Evolutionary conservation across 2,113 vertebrate species (phyloP), one percentile per base, ranked within the genome.

Genomic region (Vidua chalybeata): DNA sequence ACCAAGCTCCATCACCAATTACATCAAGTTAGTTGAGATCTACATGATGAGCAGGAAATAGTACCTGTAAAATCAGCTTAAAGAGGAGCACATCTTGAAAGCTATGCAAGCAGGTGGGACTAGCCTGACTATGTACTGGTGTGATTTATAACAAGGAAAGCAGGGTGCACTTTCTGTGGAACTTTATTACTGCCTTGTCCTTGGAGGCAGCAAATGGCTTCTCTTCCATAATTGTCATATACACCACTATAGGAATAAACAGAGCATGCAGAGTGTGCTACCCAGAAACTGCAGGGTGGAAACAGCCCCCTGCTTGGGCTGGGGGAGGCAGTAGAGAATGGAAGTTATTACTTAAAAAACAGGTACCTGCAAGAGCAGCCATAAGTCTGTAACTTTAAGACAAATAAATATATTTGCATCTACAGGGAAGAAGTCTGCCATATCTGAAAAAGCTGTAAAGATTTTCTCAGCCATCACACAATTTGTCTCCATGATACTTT

Each of bases 401-500:
- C 37, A 75, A 48, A 81, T 61, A 90, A 96, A 83, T n/a, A 19
- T 28, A 81, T 68, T 59, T 85, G 59, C 76, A 95, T 69, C 72
- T 84, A 68, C 49, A 64, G 89, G 41, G 56, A 89, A 82, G 55
- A 89, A 85, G 87, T 81, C 80, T 90, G 77, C 37, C 81, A 22
- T 43, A 90, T 91, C 76, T 75, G 55, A 93, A 97, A 89, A 79
- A 83, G 28, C 43, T 23, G 6, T n/a, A 69, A 54, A 89, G 45
- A 87, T 94, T 97, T 88, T 85, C 86, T 81, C 84, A 93, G 78
- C 72, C 73, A 52, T 61, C 49, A 21, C 83, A 73, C 87, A 48
- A 92, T 89, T 74, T 95, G 63, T 84, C 80, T 94, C 83, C 52
- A 80, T 93, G 87, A 96, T 64, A 81, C 55, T 92, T 46, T 35